Base-by-base conservation (phyloP, 2,888 invertebrate genomes). In the Melieria omissa region DNA sequence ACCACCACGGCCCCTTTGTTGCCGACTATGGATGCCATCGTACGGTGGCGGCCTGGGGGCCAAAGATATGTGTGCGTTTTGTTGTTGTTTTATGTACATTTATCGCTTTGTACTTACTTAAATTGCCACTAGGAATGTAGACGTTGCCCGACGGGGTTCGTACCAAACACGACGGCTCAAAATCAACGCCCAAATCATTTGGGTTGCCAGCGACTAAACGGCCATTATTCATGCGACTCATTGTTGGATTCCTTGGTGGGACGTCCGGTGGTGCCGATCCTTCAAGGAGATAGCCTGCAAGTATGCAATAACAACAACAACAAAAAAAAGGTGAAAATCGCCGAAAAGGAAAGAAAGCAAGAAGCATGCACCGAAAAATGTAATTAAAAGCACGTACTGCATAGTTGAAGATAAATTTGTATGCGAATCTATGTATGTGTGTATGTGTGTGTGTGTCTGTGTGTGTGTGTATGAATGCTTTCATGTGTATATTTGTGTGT, bases 91-190 rank as follows among this genome's bases (percentile, higher is more conserved):
- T 71, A 60, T 42, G 54, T 71, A 67, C 58, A 29, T 62, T 4
- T 52, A 64, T 63, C 63, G 55, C 55, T 75, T 16, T 46, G 71
- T 68, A 89, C 89, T 89, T 86, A 90, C 90, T 89, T 86, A 89
- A 85, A 84, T 89, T 90, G 89, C 92, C 93, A 89, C 94, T 93
- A 88, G 95, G 95, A 91, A 96, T 95, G 90, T 95, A 96, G 87
- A 96, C 94, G 89, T 95, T 95, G 87, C 96, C 96, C 80, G 95
- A 96, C 80, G 95, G 95, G 78, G 95, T 95, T 88, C 95, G 91
- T 83, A 95, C 95, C 84, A 96, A 91, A 88, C 95, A 95, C 86
- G 95, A 94, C 80, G 95, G 95, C 88, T 95, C 95, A 88, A 95
- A 94, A 88, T 95, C 95, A 80, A 88, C 89, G 79, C 92, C 89